Evolutionary conservation across 2,113 vertebrate genomes (phyloP).

Genomic region (Callaeas wilsoni): DNA sequence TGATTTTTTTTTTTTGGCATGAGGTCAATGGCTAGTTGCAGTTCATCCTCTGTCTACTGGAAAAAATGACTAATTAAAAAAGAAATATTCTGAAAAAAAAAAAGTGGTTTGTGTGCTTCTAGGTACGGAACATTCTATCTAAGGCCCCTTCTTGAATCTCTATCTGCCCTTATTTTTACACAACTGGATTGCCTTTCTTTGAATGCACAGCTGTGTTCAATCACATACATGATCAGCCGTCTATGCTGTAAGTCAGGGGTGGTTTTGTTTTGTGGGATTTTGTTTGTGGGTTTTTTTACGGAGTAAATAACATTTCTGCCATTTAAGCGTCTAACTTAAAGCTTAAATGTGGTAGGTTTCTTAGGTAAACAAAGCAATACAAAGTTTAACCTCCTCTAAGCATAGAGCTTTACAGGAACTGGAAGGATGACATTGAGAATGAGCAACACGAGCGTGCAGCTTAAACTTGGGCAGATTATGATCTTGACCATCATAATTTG

Average conservation of each 20-base stretch:
- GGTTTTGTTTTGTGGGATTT: not conserved
- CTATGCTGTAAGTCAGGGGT: not conserved
- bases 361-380: not conserved
- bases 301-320: not conserved
- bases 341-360: not conserved
- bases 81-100: not conserved
- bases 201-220: not conserved
- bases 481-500: not conserved
- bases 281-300: not conserved
- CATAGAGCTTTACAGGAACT: not conserved
- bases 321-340: not conserved
- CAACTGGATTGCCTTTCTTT: not conserved
- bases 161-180: not conserved
- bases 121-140: not conserved
- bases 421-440: not conserved
- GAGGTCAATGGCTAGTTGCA: not conserved
- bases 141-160: not conserved
- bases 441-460: rapidly evolving
- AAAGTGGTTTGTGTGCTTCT: not conserved
- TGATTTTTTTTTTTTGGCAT: not conserved
- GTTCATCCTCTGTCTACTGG: not conserved
- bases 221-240: not conserved
- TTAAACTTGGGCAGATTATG: not conserved
- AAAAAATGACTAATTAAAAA: not conserved
- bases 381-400: not conserved